Percentiles rank a stretch among this genome's conserved stretches.
Conservation (phyloP, 2,113 vertebrate genomes). For the Charadrius vociferus region DNA sequence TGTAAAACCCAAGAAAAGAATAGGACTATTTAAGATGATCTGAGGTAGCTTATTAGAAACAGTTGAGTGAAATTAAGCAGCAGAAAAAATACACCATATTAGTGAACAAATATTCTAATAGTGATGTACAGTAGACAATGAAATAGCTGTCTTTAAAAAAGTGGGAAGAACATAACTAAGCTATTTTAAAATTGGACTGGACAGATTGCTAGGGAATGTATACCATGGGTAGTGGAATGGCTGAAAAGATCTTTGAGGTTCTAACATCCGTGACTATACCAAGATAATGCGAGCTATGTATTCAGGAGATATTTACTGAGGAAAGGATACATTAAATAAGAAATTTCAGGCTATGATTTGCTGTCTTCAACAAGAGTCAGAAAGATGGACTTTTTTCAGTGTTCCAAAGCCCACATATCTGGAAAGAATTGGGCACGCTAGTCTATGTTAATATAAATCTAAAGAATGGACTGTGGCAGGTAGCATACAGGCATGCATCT, state of each 20-base stretch:
- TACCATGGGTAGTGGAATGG: background rate
- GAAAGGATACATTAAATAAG: background rate
- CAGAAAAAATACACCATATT: background rate
- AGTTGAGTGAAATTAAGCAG: background rate
- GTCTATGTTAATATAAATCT: slow-evolving; percentile 28
- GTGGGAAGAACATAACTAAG: background rate
- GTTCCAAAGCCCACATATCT: background rate
- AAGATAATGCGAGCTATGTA: background rate
- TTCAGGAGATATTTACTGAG: background rate
- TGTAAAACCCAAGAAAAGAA: background rate
- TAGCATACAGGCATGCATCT: background rate
- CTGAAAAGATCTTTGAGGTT: background rate
- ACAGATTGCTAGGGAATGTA: background rate
- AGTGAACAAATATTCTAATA: background rate
- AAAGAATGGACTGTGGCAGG: background rate
- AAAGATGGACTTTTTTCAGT: background rate
- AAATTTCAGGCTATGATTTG: background rate
- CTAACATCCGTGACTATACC: background rate
- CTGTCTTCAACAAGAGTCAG: background rate
- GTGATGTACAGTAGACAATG: background rate
- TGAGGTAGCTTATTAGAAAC: background rate
- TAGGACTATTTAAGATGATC: background rate
- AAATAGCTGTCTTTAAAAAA: background rate
- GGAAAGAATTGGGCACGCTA: background rate
- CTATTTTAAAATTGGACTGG: background rate